Percentiles rank a stretch among this genome's conserved stretches.
These are phyloP conservation scores for Leucophenga montana DNA, from an alignment of 2,888 invertebrate species.

Conservation along the genomic window DNA sequence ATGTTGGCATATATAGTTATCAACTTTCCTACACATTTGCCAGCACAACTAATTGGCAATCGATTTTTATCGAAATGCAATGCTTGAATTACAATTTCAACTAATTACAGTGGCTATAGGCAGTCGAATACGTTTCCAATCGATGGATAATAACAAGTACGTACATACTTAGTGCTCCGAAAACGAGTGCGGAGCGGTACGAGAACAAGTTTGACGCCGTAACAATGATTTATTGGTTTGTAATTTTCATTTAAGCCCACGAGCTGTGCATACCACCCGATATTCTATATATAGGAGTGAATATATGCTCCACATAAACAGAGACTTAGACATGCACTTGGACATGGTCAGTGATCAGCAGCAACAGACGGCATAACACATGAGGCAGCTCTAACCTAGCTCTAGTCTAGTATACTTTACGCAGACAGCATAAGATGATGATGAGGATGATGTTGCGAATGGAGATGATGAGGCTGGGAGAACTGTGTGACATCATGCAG, in stretches of 20 bases:
- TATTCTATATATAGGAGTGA: conserved; percentile 36
- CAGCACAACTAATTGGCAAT: conserved; percentile 65
- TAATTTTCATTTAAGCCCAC: conserved; percentile 63
- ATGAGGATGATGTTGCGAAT: conserved; percentile 40
- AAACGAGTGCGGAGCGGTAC: conserved; percentile 1
- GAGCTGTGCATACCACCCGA: conserved; percentile 48
- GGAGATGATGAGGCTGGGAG: not conserved
- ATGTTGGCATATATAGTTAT: conserved; percentile 46
- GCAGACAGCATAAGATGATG: conserved; percentile 59
- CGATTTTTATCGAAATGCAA: conserved; percentile 65
- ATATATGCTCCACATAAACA: conserved; percentile 44
- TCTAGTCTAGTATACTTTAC: conserved; percentile 39
- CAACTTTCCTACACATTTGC: conserved; percentile 48
- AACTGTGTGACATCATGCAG: conserved; percentile 25
- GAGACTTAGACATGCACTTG: conserved; percentile 36
- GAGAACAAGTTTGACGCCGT: conserved; percentile 28
- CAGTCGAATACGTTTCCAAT: not conserved
- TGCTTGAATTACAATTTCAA: conserved; percentile 67
- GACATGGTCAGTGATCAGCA: conserved; percentile 48
- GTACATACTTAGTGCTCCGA: not conserved
- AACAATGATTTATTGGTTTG: conserved; percentile 63
- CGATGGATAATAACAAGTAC: too few relatives aligned
- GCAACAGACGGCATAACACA: not conserved
- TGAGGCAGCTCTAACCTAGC: not conserved
- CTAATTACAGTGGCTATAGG: conserved; percentile 53